Evolutionary conservation across 2,113 vertebrate genomes (phyloP).

Genomic region (Phodopus roborovskii): DNA sequence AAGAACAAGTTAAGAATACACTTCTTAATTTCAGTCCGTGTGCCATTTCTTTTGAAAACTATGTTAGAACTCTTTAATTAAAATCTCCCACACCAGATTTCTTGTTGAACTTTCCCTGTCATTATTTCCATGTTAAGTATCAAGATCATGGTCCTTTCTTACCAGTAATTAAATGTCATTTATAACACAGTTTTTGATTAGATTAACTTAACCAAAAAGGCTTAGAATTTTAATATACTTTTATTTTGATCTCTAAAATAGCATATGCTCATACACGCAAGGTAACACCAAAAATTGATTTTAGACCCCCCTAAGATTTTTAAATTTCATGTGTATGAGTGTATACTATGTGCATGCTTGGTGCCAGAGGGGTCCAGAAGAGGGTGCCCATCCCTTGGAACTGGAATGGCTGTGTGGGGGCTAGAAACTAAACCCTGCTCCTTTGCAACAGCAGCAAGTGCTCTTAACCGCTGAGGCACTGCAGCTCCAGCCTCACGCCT

Average conservation of each 20-base stretch:
- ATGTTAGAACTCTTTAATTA: conserved; percentile 51
- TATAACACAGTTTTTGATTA: conserved; percentile 63
- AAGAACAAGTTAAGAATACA: conserved; percentile 53
- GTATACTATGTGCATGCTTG: not conserved
- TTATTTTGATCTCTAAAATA: conserved; percentile 53
- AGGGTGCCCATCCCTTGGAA: not conserved
- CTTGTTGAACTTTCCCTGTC: conserved; percentile 36
- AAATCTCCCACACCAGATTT: conserved; percentile 50
- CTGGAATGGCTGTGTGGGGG: not conserved
- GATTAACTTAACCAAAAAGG: conserved; percentile 50
- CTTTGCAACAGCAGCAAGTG: not conserved
- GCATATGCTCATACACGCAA: not conserved
- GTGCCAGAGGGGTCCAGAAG: not conserved
- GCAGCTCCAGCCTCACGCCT: not conserved
- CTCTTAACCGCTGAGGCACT: not conserved
- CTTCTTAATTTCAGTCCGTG: conserved; percentile 49
- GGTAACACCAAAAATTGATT: conserved; percentile 21
- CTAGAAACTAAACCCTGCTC: not conserved
- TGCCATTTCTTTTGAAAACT: conserved; percentile 52
- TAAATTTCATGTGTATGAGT: not conserved
- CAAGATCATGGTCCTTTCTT: conserved; percentile 6
- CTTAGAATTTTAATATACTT: conserved; percentile 49
- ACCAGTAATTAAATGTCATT: conserved; percentile 55
- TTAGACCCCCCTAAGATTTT: not conserved
- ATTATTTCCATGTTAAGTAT: conserved; percentile 56